A percentile compares a stretch with the other conserved stretches of the same genome.
Evolutionary conservation across 2,797 vertebrate genomes (phyloP).

Genomic region (Eremophila alpestris): DNA sequence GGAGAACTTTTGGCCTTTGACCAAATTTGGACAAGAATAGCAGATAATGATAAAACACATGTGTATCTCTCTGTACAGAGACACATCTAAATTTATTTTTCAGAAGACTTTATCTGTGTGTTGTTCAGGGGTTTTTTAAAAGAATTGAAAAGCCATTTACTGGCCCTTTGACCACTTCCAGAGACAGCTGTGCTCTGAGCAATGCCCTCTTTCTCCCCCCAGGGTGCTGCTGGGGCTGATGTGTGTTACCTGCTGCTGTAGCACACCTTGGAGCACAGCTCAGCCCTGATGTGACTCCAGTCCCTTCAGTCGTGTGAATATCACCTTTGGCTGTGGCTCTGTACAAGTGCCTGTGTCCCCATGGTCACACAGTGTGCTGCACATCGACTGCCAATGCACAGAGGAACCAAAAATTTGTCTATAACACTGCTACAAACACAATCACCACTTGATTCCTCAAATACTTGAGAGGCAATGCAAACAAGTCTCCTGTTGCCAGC

Average conservation of each 20-base stretch:
- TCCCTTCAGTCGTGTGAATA: not conserved
- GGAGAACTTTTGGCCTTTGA: not conserved
- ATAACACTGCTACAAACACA: not conserved
- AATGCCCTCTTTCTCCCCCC: not conserved
- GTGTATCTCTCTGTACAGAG: not conserved
- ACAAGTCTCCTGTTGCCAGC: not conserved
- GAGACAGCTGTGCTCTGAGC: rapidly evolving
- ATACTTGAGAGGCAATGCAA: not conserved
- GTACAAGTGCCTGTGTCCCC: not conserved
- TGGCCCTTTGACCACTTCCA: not conserved
- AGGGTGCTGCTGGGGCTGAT: rapidly evolving
- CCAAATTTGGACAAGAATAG: not conserved
- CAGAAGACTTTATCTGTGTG: not conserved
- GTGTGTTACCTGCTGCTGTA: not conserved
- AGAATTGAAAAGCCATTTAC: not conserved
- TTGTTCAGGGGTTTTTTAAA: not conserved
- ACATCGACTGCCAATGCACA: not conserved
- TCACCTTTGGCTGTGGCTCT: not conserved
- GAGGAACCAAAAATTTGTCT: not conserved
- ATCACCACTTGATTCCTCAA: not conserved
- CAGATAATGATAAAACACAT: not conserved
- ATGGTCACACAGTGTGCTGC: not conserved
- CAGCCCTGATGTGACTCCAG: not conserved
- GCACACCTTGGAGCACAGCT: not conserved
- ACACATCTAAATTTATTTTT: not conserved